Evolutionary conservation across 2,888 invertebrate genomes (phyloP).

Genomic region (Rhagonycha lutea): DNA sequence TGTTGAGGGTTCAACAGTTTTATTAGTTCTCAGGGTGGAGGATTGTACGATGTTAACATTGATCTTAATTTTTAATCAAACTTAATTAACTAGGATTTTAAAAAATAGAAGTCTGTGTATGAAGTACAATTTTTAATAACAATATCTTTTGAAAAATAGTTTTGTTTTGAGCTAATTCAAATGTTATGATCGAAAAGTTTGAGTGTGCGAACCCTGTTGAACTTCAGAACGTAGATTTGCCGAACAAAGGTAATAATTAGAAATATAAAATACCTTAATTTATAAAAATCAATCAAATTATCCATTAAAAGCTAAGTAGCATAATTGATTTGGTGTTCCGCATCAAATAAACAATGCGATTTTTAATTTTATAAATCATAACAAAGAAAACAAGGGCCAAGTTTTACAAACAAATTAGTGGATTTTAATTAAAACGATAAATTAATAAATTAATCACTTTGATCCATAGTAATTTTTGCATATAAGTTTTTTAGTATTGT

Average conservation of each 20-base stretch:
- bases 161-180: neutral
- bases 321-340: neutral
- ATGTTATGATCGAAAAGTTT: neutral
- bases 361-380: neutral
- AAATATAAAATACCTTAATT: neutral
- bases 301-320: no score
- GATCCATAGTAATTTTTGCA: neutral
- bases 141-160: neutral
- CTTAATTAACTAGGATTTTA: no score
- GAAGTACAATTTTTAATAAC: neutral
- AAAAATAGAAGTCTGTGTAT: no score
- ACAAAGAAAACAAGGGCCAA: neutral
- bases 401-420: neutral
- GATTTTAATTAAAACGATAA: neutral
- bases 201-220: neutral
- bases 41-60: no score
- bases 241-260: neutral
- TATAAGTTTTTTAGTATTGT: neutral
- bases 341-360: neutral
- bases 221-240: neutral
- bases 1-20: no score
- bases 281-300: neutral
- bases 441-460: neutral
- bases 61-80: no score
- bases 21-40: no score